Conservation (phyloP, 2,797 vertebrate genomes). For the Pangasius larnaudii region DNA sequence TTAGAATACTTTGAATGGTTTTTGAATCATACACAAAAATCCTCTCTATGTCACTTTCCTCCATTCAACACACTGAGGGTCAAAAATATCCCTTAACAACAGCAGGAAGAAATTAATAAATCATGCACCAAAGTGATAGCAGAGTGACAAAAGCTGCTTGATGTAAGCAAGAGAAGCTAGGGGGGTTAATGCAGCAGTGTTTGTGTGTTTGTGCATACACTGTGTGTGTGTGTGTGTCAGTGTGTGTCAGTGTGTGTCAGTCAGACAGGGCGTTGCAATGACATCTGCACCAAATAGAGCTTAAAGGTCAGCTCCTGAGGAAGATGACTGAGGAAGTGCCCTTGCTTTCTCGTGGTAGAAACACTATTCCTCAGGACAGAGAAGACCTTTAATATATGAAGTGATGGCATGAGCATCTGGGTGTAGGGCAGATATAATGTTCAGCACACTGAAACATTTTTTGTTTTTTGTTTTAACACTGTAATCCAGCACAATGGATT, state of each 20-base stretch:
- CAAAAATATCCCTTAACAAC: constrained; percentile 19
- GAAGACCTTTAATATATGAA: constrained; percentile 46
- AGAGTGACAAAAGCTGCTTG: constrained; percentile 60
- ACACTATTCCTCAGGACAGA: constrained; percentile 41
- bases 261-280: constrained; percentile 47
- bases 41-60: not conserved
- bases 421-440: constrained; percentile 36
- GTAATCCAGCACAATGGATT: not conserved
- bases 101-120: constrained; percentile 52
- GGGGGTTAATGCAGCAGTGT: not conserved
- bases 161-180: constrained; percentile 32
- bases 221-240: constrained; percentile 3
- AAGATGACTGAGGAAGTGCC: constrained; percentile 36
- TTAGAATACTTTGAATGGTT: not conserved
- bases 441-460: not conserved
- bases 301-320: constrained; percentile 61
- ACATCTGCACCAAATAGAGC: constrained; percentile 54
- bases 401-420: constrained; percentile 24
- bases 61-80: not conserved
- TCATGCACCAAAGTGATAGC: constrained; percentile 45
- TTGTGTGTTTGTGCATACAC: not conserved
- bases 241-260: constrained; percentile 21
- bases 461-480: not conserved
- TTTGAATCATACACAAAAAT: not conserved
- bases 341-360: constrained; percentile 29